Percentiles rank a stretch among this genome's conserved stretches.
phyloP scores from a whole-genome alignment of 2,113 vertebrate species.

The Panthera tigris region DNA sequence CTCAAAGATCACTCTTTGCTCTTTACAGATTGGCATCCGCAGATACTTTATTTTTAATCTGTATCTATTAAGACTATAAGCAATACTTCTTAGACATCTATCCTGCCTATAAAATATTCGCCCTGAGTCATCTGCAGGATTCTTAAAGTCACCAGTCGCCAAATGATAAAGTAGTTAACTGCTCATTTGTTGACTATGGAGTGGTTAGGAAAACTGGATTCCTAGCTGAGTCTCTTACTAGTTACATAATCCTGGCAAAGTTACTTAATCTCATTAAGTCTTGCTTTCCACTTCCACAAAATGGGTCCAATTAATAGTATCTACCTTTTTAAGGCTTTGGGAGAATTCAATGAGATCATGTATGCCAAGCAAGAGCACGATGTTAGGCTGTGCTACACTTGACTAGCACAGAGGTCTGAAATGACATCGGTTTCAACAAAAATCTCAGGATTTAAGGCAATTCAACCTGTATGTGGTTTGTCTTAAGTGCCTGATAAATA shows the following conservation, averaged over 20 bases:
- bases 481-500: slow-evolving; percentile 14
- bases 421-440: slow-evolving; percentile 16
- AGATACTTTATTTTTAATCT: not conserved
- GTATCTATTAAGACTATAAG: not conserved
- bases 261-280: not conserved
- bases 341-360: not conserved
- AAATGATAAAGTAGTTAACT: not conserved
- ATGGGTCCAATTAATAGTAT: not conserved
- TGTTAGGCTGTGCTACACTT: not conserved
- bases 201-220: not conserved
- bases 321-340: not conserved
- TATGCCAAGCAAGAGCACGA: not conserved
- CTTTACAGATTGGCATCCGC: not conserved
- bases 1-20: slow-evolving; percentile 12
- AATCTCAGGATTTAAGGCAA: not conserved
- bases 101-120: not conserved
- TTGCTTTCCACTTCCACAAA: slow-evolving; percentile 25
- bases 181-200: not conserved
- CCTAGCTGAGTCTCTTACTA: not conserved
- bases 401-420: not conserved
- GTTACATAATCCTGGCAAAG: not conserved
- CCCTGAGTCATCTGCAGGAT: not conserved
- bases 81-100: not conserved
- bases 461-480: not conserved
- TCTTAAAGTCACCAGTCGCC: not conserved